Evolutionary conservation across 2,888 invertebrate species (phyloP).

Genomic region (Acleris literana): DNA sequence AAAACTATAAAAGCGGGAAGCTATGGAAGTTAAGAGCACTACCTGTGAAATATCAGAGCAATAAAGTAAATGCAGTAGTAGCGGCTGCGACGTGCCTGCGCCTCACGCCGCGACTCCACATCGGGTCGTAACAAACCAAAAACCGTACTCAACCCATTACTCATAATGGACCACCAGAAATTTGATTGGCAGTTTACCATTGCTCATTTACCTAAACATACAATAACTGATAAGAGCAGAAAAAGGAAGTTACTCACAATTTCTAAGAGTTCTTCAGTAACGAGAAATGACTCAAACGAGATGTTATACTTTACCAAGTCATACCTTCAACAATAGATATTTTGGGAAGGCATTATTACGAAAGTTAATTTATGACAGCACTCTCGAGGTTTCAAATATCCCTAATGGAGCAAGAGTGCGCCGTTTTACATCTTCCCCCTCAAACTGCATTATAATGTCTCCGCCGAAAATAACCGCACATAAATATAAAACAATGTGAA

Average conservation of each 20-base stretch:
- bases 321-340: slow-evolving; percentile 66
- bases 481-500: slow-evolving; percentile 84
- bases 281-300: neutral
- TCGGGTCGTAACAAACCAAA: slow-evolving; percentile 23
- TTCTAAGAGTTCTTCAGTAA: neutral
- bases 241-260: neutral
- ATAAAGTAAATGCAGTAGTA: slow-evolving; percentile 80
- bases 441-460: slow-evolving; percentile 83
- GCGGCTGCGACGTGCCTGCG: slow-evolving; percentile 68
- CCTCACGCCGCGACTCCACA: slow-evolving; percentile 40
- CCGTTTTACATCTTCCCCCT: slow-evolving; percentile 81
- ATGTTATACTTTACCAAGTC: slow-evolving; percentile 3
- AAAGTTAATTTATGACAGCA: slow-evolving; percentile 81
- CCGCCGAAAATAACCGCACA: slow-evolving; percentile 82
- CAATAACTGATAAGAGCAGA: neutral
- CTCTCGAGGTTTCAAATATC: slow-evolving; percentile 82
- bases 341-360: slow-evolving; percentile 75
- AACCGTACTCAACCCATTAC: slow-evolving; percentile 4
- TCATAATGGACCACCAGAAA: slow-evolving; percentile 8
- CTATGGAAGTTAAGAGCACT: slow-evolving; percentile 81
- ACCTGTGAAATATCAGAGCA: slow-evolving; percentile 82
- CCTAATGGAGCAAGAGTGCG: slow-evolving; percentile 81
- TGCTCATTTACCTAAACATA: neutral
- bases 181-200: neutral
- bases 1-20: slow-evolving; percentile 76